Evolutionary conservation across 2,113 vertebrate species (phyloP), one percentile per base, ranked within the genome.

Genomic region (Pandion haliaetus): DNA sequence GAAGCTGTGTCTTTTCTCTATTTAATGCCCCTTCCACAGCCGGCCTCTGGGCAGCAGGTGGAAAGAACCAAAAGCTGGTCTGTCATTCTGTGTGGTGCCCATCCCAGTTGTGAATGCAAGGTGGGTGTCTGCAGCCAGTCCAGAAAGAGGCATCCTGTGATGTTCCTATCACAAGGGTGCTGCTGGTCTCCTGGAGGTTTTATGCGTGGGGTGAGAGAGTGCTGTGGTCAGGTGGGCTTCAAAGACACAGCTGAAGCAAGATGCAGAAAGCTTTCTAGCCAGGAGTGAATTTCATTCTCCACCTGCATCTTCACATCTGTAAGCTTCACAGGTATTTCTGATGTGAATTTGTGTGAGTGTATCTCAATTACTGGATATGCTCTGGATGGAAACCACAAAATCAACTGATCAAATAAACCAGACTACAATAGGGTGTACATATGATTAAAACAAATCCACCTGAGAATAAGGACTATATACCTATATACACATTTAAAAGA

Each of bases 51-150:
- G 11, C 25, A 71, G 54, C 28, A 71, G 24, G 58, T 31, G 10
- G 4, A 54, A 62, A 23, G 32, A 80, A 12, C 10, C 47, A 82
- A 67, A 88, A 82, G 4, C 10, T 55, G 15, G 3, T 67, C 19
- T 65, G 16, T 20, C 54, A 26, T 45, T 66, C 47, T 36, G 8
- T 1, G 4, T 66, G 21, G 18, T 54, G 10, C 2, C 26, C 15
- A 18, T 54, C 44, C 44, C 36, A 7, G 9, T 4, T 15, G 15
- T 52, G 49, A 63, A 19, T 1, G 25, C 14, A 8, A 34, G 50
- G n/a, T 3, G 2, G 0, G 1, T 54, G 34, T 34, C 14, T 77
- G 54, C 9, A 49, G 38, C 17, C 40, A 67, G 25, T 4, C 5
- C 57, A 72, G 47, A 65, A 81, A 44, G 6, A 36, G 9, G 6